Evolutionary conservation across 1,140 invertebrate species (phyloP).

Genomic region (Ectropis grisescens): DNA sequence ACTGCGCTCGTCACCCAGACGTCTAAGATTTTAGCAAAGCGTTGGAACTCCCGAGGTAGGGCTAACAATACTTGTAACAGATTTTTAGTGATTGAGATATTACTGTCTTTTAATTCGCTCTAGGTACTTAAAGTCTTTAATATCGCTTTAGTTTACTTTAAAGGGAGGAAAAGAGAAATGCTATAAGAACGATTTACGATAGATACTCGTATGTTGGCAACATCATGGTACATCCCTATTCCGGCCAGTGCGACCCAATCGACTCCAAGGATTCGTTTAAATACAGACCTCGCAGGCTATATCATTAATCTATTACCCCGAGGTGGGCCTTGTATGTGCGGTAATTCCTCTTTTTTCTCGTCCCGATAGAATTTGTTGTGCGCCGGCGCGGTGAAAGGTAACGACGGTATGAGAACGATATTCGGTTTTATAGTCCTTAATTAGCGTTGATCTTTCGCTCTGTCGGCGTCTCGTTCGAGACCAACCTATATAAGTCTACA

Average conservation of each 20-base stretch:
- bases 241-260: conserved; percentile 23
- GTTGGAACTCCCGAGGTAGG: no score
- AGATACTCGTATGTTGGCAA: no score
- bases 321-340: conserved; percentile 37
- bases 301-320: conserved; percentile 65
- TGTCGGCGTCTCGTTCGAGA: conserved; percentile 28
- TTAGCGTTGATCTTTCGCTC: conserved; percentile 52
- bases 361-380: conserved; percentile 21
- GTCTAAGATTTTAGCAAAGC: no score
- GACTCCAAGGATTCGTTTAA: conserved; percentile 28
- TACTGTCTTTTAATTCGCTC: no score
- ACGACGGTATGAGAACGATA: conserved; percentile 37
- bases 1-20: no score
- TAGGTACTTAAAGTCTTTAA: no score
- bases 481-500: conserved; percentile 28
- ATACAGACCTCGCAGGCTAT: conserved; percentile 48
- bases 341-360: conserved; percentile 34
- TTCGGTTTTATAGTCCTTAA: conserved; percentile 62
- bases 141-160: no score
- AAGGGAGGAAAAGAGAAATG: no score
- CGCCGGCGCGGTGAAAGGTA: conserved; percentile 44
- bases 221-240: no score
- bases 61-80: no score
- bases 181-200: no score
- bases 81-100: no score